phyloP scores from a whole-genome alignment of 2,113 vertebrate genomes.

The Sapayoa aenigma region DNA sequence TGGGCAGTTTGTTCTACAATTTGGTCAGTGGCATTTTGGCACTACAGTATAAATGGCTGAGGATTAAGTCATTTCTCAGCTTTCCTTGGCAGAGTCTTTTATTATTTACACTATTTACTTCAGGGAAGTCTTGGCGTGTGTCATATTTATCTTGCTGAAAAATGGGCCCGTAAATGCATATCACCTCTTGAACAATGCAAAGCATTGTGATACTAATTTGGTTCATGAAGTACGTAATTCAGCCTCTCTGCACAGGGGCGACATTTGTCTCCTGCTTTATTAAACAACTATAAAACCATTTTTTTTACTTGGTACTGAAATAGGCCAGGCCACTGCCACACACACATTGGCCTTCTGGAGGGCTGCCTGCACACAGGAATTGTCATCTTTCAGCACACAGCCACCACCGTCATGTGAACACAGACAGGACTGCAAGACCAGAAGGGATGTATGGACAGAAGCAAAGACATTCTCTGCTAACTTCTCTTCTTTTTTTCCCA shows the following conservation, averaged over 20 bases:
- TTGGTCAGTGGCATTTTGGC: constrained; percentile 71
- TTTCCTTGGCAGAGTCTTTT: constrained; percentile 81
- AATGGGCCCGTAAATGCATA: constrained; percentile 80
- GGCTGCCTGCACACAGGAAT: neutral
- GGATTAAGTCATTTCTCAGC: constrained; percentile 90
- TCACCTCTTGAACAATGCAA: constrained; percentile 90
- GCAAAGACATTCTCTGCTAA: neutral
- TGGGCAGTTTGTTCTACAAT: constrained; percentile 74
- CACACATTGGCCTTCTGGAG: neutral
- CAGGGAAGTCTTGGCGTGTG: constrained; percentile 77
- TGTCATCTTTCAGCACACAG: neutral
- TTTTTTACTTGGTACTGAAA: constrained; percentile 78
- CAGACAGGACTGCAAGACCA: neutral
- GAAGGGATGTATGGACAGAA: neutral
- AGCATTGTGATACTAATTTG: constrained; percentile 87
- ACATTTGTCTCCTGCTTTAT: constrained; percentile 92
- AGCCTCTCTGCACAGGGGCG: constrained; percentile 80
- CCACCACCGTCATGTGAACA: neutral
- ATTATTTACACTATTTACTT: constrained; percentile 91
- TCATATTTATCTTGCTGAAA: constrained; percentile 88
- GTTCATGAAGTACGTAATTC: constrained; percentile 94
- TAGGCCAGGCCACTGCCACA: constrained; percentile 34
- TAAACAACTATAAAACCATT: constrained; percentile 88
- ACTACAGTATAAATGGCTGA: constrained; percentile 77
- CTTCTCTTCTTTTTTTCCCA: neutral